phyloP scores from a whole-genome alignment of 2,797 vertebrate species.

The Parambassis ranga region DNA sequence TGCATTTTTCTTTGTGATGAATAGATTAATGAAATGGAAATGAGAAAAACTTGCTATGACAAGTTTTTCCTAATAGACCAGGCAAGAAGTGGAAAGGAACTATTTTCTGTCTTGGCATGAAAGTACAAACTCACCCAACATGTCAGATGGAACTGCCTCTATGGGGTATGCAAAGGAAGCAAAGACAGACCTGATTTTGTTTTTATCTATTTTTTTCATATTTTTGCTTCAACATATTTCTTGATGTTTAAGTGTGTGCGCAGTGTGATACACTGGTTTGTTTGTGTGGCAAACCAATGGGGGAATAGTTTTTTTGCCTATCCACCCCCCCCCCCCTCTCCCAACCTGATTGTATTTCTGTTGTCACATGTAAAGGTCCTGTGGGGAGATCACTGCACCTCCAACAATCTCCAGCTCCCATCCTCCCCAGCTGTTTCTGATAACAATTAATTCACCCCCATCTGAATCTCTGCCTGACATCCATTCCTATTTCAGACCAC shows the following conservation, averaged over 20 bases:
- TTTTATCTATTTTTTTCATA: neutral
- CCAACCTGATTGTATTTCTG: constrained; percentile 30
- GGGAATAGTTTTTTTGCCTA: constrained; percentile 30
- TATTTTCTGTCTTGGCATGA: constrained; percentile 38
- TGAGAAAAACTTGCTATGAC: constrained; percentile 50
- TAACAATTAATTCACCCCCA: constrained; percentile 74
- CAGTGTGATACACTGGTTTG: constrained; percentile 22
- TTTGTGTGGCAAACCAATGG: constrained; percentile 21
- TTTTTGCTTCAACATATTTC: neutral
- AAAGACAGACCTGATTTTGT: constrained; percentile 11
- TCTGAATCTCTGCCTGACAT: constrained; percentile 66
- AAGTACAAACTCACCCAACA: constrained; percentile 18
- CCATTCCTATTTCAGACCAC: constrained; percentile 71
- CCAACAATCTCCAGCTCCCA: constrained; percentile 21
- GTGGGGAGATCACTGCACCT: constrained; percentile 5
- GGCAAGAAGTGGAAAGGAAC: constrained; percentile 36
- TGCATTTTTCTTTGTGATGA: constrained; percentile 71
- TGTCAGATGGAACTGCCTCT: constrained; percentile 23
- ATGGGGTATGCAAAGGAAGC: constrained; percentile 17
- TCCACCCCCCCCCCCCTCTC: constrained; percentile 16
- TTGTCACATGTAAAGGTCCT: constrained; percentile 43
- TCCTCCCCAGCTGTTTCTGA: constrained; percentile 48
- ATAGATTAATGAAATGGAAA: constrained; percentile 71
- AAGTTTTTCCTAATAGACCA: constrained; percentile 46
- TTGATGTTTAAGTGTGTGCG: neutral